Evolutionary conservation across 2,888 invertebrate genomes (phyloP).

Genomic region (Diploptera punctata): DNA sequence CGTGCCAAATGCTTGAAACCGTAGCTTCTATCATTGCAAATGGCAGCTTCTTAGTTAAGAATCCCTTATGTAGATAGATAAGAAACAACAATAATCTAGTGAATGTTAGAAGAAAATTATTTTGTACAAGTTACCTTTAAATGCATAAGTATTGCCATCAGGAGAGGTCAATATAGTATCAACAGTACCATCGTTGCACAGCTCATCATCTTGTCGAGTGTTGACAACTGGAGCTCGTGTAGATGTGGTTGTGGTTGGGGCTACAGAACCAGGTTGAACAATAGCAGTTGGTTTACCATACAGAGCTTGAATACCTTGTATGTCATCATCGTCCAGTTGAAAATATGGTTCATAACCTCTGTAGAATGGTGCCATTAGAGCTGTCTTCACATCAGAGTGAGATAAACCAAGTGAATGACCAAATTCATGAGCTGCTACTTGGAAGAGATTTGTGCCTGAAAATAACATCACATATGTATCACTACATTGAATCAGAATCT

Average conservation of each 20-base stretch:
- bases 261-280: slow-evolving; percentile 34
- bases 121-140: slow-evolving; percentile 70
- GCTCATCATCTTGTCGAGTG: slow-evolving; percentile 68
- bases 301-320: slow-evolving; percentile 75
- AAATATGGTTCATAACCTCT: slow-evolving; percentile 88
- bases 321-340: slow-evolving; percentile 85
- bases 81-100: too few relatives aligned
- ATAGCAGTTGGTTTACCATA: slow-evolving; percentile 46
- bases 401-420: slow-evolving; percentile 96
- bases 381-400: slow-evolving; percentile 88
- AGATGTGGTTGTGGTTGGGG: slow-evolving; percentile 47
- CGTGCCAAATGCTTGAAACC: too few relatives aligned
- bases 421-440: slow-evolving; percentile 96
- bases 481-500: too few relatives aligned
- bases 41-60: too few relatives aligned
- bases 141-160: slow-evolving; percentile 86
- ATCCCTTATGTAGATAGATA: too few relatives aligned
- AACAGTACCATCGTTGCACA: slow-evolving; percentile 80
- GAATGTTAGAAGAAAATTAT: too few relatives aligned
- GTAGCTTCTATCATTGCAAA: too few relatives aligned
- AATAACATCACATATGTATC: too few relatives aligned
- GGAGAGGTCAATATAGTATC: slow-evolving; percentile 92
- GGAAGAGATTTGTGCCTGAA: slow-evolving; percentile 84
- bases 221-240: slow-evolving; percentile 59
- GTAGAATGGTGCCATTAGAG: slow-evolving; percentile 98